Conservation (phyloP, 2,113 vertebrate genomes). For the Eleginops maclovinus region DNA sequence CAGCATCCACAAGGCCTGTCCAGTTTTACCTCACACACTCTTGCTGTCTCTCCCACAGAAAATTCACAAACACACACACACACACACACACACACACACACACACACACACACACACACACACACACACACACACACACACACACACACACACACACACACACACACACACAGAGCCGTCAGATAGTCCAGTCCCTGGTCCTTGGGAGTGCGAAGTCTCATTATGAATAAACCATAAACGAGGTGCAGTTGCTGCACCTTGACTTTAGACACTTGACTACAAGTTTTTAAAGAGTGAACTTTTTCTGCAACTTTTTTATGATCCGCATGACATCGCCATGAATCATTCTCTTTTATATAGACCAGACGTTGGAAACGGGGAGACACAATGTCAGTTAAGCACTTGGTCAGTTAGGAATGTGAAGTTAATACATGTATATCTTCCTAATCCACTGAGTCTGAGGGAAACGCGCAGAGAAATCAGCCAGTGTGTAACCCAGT, state of each 20-base stretch:
- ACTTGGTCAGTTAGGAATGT: background rate
- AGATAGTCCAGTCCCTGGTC: slow-evolving; percentile 37
- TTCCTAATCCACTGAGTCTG: slow-evolving; percentile 3
- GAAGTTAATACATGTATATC: background rate
- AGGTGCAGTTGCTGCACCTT: slow-evolving; percentile 40
- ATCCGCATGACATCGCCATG: slow-evolving; percentile 22
- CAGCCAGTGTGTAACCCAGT: slow-evolving; percentile 18
- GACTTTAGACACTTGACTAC: slow-evolving; percentile 45
- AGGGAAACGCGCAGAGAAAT: background rate
- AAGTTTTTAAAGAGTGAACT: slow-evolving; percentile 51
- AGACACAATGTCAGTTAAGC: background rate
- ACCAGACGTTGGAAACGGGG: background rate
- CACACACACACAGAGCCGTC: slow-evolving; percentile 34
- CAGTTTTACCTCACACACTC: slow-evolving; percentile 46
- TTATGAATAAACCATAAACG: slow-evolving; percentile 72
- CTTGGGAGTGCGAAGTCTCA: slow-evolving; percentile 57
- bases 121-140: slow-evolving; percentile 15
- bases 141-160: slow-evolving; percentile 11
- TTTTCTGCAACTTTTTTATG: slow-evolving; percentile 40
- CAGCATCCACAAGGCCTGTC: slow-evolving; percentile 52
- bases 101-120: slow-evolving; percentile 12
- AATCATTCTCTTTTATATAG: slow-evolving; percentile 23
- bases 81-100: slow-evolving; percentile 16
- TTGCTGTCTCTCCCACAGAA: background rate
- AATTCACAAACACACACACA: slow-evolving; percentile 15